These are phyloP conservation scores for Choloepus hoffmanni DNA, from an alignment of 2,113 vertebrate species.

Conservation along the genomic window DNA sequence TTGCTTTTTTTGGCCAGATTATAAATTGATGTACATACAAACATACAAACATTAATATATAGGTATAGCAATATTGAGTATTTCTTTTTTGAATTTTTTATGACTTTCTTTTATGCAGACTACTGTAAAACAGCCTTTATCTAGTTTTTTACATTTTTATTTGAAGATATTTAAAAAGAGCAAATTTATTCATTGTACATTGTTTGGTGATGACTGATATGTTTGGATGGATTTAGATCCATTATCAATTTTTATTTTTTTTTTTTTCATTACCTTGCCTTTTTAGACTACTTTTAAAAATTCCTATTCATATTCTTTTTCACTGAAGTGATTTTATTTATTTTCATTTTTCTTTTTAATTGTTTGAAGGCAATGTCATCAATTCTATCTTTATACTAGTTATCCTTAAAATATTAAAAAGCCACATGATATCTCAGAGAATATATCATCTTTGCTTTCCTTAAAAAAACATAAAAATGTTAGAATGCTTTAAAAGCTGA, in stretches of 20 bases:
- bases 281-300: neutral
- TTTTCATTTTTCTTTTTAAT: neutral
- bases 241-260: neutral
- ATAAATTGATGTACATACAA: neutral
- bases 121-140: neutral
- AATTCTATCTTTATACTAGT: neutral
- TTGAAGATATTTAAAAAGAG: neutral
- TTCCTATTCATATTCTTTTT: neutral
- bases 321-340: neutral
- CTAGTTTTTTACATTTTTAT: neutral
- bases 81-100: neutral
- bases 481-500: neutral
- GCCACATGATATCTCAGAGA: neutral
- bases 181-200: neutral
- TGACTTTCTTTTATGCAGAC: neutral
- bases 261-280: neutral
- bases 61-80: neutral
- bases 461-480: neutral
- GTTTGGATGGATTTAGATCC: neutral
- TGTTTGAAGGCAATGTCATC: neutral
- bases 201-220: neutral
- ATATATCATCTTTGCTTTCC: neutral
- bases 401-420: neutral
- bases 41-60: neutral
- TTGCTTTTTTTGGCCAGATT: neutral